These are phyloP conservation scores for Bombus turneri DNA, from an alignment of 1,140 invertebrate species.

Conservation along the genomic window DNA sequence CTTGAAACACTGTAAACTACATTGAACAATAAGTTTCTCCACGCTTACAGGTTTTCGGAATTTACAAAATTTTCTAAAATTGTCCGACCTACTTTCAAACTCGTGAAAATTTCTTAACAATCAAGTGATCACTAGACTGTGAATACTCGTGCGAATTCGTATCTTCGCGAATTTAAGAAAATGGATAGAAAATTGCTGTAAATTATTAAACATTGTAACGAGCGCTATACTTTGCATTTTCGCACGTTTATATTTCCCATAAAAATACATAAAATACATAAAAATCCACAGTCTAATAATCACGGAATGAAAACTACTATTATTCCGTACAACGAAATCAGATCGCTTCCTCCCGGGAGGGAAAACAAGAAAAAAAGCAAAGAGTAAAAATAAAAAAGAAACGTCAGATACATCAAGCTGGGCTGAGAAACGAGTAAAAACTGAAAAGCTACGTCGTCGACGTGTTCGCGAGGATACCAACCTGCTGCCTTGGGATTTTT, in stretches of 20 bases:
- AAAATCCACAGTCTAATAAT: not conserved
- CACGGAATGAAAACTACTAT: too few relatives aligned
- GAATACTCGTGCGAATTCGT: too few relatives aligned
- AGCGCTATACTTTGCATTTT: not conserved
- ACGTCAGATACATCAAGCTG: not conserved
- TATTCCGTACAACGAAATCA: not conserved
- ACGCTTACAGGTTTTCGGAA: not conserved
- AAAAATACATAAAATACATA: too few relatives aligned
- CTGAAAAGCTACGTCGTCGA: not conserved
- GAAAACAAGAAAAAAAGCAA: not conserved
- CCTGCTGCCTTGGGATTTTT: constrained; percentile 95
- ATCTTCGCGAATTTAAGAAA: too few relatives aligned
- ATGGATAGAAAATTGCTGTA: too few relatives aligned
- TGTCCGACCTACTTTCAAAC: not conserved
- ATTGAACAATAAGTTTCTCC: not conserved
- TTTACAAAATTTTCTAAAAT: not conserved
- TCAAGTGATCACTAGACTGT: too few relatives aligned
- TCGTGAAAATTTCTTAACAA: not conserved
- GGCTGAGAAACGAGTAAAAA: not conserved
- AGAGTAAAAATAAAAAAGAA: not conserved
- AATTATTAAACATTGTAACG: too few relatives aligned
- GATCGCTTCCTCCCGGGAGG: not conserved
- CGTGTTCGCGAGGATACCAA: constrained; percentile 78
- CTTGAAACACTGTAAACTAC: too few relatives aligned
- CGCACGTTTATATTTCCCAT: not conserved